Base-by-base conservation (phyloP, 2,797 vertebrate genomes). In the Scyliorhinus canicula region DNA sequence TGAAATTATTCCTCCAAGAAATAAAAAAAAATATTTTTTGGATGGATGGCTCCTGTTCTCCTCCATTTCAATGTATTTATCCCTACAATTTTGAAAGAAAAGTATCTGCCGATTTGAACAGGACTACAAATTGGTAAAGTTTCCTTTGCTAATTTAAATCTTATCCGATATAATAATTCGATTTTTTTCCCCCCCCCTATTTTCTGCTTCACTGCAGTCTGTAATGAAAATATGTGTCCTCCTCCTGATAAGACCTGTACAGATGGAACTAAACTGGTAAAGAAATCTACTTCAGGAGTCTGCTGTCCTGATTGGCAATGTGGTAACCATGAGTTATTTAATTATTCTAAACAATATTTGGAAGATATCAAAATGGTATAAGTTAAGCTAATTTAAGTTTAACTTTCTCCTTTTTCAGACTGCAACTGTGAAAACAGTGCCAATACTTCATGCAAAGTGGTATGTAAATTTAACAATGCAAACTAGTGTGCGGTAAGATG, bases 291-390 rank as follows among this genome's bases (percentile, higher is more conserved):
- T 79, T 97, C 97, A 12, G 98, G 97, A 28, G 97, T 97, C 65
- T 99, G 99, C 96, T 99, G 99, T 96, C 98, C 99, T 0, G 96
- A 97, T 95, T 98, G 98, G 96, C 98, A 96, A 96, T 99, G 99
- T 95, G 99, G 99, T 99, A 98, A 97, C 94, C 96, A 95, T 52
- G 95, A 95, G 71, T 65, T n/a, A 71, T 31, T 6, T 71, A 40
- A 55, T 71, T n/a, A 94, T 3, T 40, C 3, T 21, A 74, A 82
- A 24, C 44, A 47, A 52, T 35, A n/a, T 71, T 93, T 93, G 50
- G 57, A 90, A 60, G 21, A 52, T 16, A 69, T 74, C 50, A 74
- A 52, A 52, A 74, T 31, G 47, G 47, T 19, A n/a, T 26, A 21
- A 0, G 4, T 57, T 26, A 21, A 0, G 4, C 44, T 91, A 65